A percentile compares a stretch with the other conserved stretches of the same genome.
Evolutionary conservation across 2,113 vertebrate species (phyloP).

Genomic region (Alligator mississippiensis): DNA sequence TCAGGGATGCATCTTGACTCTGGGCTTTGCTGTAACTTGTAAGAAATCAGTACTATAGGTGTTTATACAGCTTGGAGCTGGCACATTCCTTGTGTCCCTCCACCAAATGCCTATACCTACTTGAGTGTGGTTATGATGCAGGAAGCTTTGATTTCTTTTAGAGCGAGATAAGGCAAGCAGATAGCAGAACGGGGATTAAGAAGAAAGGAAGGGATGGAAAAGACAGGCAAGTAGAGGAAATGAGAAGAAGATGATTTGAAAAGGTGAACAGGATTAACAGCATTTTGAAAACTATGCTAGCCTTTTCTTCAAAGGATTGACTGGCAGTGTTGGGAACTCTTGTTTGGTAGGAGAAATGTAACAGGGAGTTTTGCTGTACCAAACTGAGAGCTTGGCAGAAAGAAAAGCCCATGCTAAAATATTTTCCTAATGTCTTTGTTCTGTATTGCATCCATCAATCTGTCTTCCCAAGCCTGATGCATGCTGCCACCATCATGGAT

Average conservation of each 20-base stretch:
- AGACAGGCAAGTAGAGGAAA: background rate
- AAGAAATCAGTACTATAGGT: too few relatives aligned
- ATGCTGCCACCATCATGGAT: rapidly evolving
- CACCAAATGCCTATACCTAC: too few relatives aligned
- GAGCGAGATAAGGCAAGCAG: too few relatives aligned
- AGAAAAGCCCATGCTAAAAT: background rate
- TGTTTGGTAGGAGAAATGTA: background rate
- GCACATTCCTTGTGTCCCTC: too few relatives aligned
- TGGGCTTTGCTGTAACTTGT: too few relatives aligned
- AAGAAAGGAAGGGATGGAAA: background rate
- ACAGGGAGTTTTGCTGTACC: background rate
- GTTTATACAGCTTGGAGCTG: too few relatives aligned
- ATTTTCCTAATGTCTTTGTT: background rate
- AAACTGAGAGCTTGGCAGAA: background rate
- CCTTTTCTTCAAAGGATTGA: background rate
- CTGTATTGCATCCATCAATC: background rate
- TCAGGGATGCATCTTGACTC: too few relatives aligned
- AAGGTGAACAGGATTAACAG: background rate
- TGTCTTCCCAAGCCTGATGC: background rate
- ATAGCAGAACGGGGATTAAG: too few relatives aligned
- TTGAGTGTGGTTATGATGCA: too few relatives aligned
- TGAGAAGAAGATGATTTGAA: background rate
- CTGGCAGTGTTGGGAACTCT: background rate
- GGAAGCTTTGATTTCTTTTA: too few relatives aligned
- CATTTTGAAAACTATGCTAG: background rate